Base-by-base conservation (phyloP, 2,113 vertebrate species). In the Myotis lucifugus region DNA sequence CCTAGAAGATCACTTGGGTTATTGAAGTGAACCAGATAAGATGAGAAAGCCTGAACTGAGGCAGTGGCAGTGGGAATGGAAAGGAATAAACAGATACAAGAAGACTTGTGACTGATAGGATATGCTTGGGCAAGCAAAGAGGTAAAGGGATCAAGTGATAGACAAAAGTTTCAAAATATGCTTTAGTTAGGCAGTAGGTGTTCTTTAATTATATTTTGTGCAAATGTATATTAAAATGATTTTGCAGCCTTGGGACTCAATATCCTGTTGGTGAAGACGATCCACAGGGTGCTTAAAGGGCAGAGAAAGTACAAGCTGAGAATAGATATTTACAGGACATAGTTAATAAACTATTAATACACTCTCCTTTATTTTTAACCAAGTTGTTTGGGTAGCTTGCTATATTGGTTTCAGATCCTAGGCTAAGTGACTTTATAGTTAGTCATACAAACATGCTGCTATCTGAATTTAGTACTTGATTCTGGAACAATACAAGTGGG, bases 401-500 rank as follows among this genome's bases (percentile, higher is more conserved):
- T 56, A 14, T 72, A 34, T 42, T 88, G 23, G n/a, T 50, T 78
- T 95, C 50, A 85, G 67, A 61, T 85, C 54, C 42, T 85, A 74
- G 48, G 27, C 56, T 64, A 67, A 42, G 50, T 64, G 52, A 56
- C 85, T 78, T 21, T 81, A 76, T 92, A 64, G 37, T 91, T 83
- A 90, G 50, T 76, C 84, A 85, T 32, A 56, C 5, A 46, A 69
- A 91, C 37, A 66, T 46, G 17, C 27, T 50, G 21, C 9, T 95
- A 6, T 67, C 64, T 66, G 79, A 91, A 86, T 88, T 76, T 34
- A 89, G 61, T 23, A 40, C 79, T 85, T 64, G 42, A 77, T 86
- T 93, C n/a, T 81, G 52, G 81, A 77, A 61, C n/a, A 88, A 93
- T 87, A 54, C 9, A 91, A 85, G 66, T 9, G 34, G 15, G 46